Evolutionary conservation across 2,888 invertebrate genomes (phyloP), one percentile per base, ranked within the genome.

Genomic region (Scrobipalpa costella): DNA sequence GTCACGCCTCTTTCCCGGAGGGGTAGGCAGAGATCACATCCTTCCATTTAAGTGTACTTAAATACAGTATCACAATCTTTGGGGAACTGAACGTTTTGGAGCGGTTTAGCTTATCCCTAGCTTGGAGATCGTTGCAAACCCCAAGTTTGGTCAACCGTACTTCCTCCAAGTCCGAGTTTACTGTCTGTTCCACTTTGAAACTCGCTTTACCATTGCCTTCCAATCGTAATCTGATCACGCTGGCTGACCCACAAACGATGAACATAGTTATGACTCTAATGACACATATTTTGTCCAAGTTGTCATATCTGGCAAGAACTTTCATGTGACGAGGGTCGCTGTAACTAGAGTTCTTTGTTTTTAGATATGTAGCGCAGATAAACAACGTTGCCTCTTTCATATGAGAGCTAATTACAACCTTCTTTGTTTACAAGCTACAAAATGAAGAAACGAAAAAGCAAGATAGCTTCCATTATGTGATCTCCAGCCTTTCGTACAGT

Each of bases 391-490:
- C n/a, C 44, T 52, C 5, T 11, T 21, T 21, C 21, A 52, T 21
- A 27, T 21, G 50, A 15, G 55, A 55, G 19, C 57, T 60, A 49
- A 49, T 49, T 49, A 60, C 60, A 47, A 47, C 50, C 34, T 34
- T 27, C 55, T 55, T 55, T 55, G 55, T 55, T 34, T 55, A 34
- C 55, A 52, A 13, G 52, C 52, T 55, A 71, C 72, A 73, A 69
- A 68, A 68, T 66, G 66, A 69, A 68, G 71, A 71, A 69, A 73
- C 72, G 70, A 73, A 76, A 77, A 73, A 77, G 71, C 68, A 71
- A 76, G 73, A 78, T 77, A 76, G 75, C 71, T 69, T 70, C 69
- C 68, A 69, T 73, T 77, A 77, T 71, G 71, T 73, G 74, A 77
- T 78, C 50, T 36, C 70, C 71, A 67, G 68, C 68, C 49, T 50